phyloP scores from a whole-genome alignment of 1,140 invertebrate genomes.

The Mya arenaria region DNA sequence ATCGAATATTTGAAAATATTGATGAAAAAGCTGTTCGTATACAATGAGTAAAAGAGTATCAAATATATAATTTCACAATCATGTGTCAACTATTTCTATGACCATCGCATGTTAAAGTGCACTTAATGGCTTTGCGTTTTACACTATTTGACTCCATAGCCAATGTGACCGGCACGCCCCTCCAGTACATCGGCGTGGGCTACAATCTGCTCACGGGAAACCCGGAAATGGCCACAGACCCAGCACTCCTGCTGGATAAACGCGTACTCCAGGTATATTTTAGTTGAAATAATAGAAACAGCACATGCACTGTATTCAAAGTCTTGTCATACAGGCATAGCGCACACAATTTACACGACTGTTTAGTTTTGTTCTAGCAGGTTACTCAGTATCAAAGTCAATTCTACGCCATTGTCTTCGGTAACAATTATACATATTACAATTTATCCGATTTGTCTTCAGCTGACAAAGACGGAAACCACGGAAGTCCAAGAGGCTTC shows the following conservation, averaged over 20 bases:
- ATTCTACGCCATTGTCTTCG: neutral
- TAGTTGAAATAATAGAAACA: too few relatives aligned
- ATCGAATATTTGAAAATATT: too few relatives aligned
- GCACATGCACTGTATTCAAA: neutral
- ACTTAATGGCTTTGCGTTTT: neutral
- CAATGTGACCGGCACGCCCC: conserved; percentile 20
- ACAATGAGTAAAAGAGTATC: neutral
- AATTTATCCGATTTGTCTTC: neutral
- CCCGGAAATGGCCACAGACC: neutral
- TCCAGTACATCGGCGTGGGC: neutral
- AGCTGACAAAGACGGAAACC: neutral
- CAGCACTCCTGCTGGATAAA: neutral
- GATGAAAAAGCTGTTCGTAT: neutral
- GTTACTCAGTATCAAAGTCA: neutral
- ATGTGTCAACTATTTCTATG: neutral
- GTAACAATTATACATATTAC: neutral
- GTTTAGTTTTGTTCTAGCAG: neutral
- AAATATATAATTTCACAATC: neutral
- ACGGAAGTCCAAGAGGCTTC: too few relatives aligned
- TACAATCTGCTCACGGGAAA: conserved; percentile 16
- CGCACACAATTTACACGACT: too few relatives aligned
- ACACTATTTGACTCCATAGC: neutral
- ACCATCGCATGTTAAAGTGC: neutral
- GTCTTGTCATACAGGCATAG: neutral
- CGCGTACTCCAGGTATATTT: conserved; percentile 12